phyloP scores from a whole-genome alignment of 2,113 vertebrate species.

The Typhlomys cinereus region DNA sequence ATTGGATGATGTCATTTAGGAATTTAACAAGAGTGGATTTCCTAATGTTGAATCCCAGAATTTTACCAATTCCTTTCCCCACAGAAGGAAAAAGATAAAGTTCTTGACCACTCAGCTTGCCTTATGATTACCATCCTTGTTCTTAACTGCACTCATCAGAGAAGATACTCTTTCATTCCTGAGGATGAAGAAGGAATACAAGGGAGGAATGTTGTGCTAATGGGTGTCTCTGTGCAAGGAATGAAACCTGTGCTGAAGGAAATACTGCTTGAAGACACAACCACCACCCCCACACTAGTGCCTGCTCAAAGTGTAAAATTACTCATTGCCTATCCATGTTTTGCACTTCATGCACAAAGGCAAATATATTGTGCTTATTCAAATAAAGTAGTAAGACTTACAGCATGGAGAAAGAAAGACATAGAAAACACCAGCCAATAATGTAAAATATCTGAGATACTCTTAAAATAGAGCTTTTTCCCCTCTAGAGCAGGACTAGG shows the following conservation, averaged over 20 bases:
- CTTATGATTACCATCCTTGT: not conserved
- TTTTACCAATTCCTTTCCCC: not conserved
- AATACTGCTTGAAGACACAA: not conserved
- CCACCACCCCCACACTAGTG: too few species aligned
- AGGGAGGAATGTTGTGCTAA: not conserved
- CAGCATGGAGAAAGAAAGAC: not conserved
- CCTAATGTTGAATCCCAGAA: not conserved
- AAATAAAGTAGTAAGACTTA: not conserved
- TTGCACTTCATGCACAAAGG: not conserved
- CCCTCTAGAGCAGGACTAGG: not conserved
- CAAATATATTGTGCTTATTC: not conserved
- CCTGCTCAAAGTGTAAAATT: not conserved
- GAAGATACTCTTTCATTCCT: not conserved
- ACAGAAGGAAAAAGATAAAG: not conserved
- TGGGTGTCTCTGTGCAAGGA: not conserved
- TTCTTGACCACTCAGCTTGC: not conserved
- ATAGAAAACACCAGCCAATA: slow-evolving; percentile 15
- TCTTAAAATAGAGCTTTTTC: slow-evolving; percentile 6
- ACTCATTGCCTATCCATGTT: not conserved
- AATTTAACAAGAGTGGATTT: not conserved
- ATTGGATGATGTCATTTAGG: not conserved
- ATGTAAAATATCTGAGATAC: not conserved
- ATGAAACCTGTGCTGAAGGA: not conserved
- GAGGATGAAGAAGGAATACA: not conserved
- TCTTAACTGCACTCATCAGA: not conserved